phyloP scores from a whole-genome alignment of 2,888 invertebrate species.

The Griposia aprilina region DNA sequence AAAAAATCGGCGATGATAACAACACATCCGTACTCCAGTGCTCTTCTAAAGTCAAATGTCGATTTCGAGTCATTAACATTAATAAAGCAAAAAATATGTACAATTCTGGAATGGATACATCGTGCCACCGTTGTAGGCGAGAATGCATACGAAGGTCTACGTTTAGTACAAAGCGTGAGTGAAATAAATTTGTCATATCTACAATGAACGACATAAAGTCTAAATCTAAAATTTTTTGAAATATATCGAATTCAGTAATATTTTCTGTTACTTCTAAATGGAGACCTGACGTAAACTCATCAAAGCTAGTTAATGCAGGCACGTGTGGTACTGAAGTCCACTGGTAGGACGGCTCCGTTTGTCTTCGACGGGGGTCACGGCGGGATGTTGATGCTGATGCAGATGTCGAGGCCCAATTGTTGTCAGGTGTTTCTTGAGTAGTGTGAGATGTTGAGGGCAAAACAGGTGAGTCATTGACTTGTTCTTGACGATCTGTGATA shows the following conservation, averaged over 20 bases:
- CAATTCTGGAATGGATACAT: slow-evolving; percentile 46
- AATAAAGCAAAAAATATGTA: slow-evolving; percentile 49
- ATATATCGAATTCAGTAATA: slow-evolving; percentile 46
- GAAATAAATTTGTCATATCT: slow-evolving; percentile 35
- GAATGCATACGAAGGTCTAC: slow-evolving; percentile 47
- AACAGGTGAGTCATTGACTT: slow-evolving; percentile 36
- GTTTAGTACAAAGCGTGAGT: slow-evolving; percentile 38
- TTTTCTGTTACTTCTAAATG: slow-evolving; percentile 42
- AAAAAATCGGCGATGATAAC: slow-evolving; percentile 48
- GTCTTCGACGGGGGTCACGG: slow-evolving; percentile 44
- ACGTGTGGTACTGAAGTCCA: slow-evolving; percentile 45
- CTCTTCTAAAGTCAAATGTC: slow-evolving; percentile 49
- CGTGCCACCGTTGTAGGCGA: slow-evolving; percentile 48
- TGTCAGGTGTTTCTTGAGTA: slow-evolving; percentile 40
- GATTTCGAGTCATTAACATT: slow-evolving; percentile 54
- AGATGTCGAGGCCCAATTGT: slow-evolving; percentile 47
- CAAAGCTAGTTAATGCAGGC: slow-evolving; percentile 46
- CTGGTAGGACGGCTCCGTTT: slow-evolving; percentile 45
- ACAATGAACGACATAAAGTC: slow-evolving; percentile 43
- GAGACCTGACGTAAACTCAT: slow-evolving; percentile 46
- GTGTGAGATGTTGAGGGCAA: slow-evolving; percentile 46
- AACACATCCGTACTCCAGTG: slow-evolving; percentile 57
- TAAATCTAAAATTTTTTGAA: slow-evolving; percentile 36
- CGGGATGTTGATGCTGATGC: slow-evolving; percentile 43
- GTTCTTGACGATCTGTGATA: slow-evolving; percentile 43